Percentiles rank a stretch among this genome's conserved stretches.
Conservation (phyloP, 2,888 invertebrate species). For the Entomobrya multifasciata region DNA sequence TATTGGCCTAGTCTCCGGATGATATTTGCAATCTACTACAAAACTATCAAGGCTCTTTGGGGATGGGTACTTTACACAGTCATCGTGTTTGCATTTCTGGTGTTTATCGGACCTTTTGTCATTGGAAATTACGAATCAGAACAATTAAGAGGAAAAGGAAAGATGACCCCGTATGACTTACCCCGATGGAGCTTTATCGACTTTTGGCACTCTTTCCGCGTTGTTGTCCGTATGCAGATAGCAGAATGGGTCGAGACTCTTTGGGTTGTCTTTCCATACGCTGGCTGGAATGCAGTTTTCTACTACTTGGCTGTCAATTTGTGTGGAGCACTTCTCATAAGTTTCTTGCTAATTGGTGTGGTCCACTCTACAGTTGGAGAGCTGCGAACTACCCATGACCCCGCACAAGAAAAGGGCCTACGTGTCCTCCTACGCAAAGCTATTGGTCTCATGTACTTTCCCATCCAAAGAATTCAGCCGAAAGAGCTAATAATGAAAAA, state of each 20-base stretch:
- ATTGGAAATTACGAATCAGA: conserved; percentile 46
- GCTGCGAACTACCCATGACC: conserved; percentile 33
- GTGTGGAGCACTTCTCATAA: conserved; percentile 62
- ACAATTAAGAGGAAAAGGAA: background rate
- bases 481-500: conserved; percentile 48
- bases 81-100: conserved; percentile 56
- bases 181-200: conserved; percentile 65
- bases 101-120: conserved; percentile 63
- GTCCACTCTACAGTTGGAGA: conserved; percentile 46
- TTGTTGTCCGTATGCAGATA: conserved; percentile 54
- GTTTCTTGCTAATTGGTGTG: conserved; percentile 58
- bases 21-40: conserved; percentile 55
- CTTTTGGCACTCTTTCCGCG: conserved; percentile 63
- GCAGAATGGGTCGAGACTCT: conserved; percentile 70
- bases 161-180: conserved; percentile 4
- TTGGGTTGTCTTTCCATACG: conserved; percentile 48
- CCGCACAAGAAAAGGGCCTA: conserved; percentile 27
- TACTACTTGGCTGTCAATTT: conserved; percentile 62
- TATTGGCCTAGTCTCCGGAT: conserved; percentile 64
- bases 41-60: conserved; percentile 61
- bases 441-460: conserved; percentile 34
- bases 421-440: conserved; percentile 35
- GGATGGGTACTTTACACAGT: conserved; percentile 52
- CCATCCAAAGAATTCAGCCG: conserved; percentile 47
- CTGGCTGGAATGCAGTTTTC: conserved; percentile 32